Conservation (phyloP, 1,140 invertebrate genomes). For the Leptinotarsa undecemlineata region DNA sequence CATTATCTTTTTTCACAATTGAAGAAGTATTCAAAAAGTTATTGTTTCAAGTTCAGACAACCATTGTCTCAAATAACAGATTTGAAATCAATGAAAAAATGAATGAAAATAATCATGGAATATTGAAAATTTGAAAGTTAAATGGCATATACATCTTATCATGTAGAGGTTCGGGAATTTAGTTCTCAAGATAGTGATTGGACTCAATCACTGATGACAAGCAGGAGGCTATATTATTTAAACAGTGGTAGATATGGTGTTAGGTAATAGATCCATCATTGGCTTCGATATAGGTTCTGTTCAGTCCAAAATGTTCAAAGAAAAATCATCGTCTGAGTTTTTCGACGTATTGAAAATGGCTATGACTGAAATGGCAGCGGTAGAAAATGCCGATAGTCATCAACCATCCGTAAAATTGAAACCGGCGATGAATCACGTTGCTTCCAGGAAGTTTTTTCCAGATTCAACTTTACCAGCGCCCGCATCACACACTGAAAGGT, state of each 20-base stretch:
- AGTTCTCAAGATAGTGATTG: slow-evolving; percentile 22
- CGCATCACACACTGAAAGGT: not conserved
- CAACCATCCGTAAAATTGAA: not conserved
- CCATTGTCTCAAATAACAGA: no score
- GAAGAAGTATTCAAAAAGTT: no score
- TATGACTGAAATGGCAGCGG: slow-evolving; percentile 12
- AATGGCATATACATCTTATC: slow-evolving; percentile 11
- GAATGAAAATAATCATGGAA: no score
- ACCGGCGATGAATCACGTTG: slow-evolving; percentile 10
- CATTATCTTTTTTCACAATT: no score
- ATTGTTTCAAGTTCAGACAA: no score
- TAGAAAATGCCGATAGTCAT: not conserved
- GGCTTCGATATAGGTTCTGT: slow-evolving; percentile 20
- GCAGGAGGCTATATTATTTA: slow-evolving; percentile 19
- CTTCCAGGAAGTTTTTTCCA: not conserved
- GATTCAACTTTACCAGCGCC: not conserved
- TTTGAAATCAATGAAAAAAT: no score
- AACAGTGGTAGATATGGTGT: slow-evolving; percentile 1
- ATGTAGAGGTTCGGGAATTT: slow-evolving; percentile 25
- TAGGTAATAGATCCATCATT: slow-evolving; percentile 16
- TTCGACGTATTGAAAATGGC: slow-evolving; percentile 9
- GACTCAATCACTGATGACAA: slow-evolving; percentile 18
- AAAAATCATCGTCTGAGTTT: not conserved
- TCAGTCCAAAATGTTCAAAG: not conserved
- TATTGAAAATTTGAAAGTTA: no score